phyloP scores from a whole-genome alignment of 2,797 vertebrate genomes.

The Protonibea diacanthus region DNA sequence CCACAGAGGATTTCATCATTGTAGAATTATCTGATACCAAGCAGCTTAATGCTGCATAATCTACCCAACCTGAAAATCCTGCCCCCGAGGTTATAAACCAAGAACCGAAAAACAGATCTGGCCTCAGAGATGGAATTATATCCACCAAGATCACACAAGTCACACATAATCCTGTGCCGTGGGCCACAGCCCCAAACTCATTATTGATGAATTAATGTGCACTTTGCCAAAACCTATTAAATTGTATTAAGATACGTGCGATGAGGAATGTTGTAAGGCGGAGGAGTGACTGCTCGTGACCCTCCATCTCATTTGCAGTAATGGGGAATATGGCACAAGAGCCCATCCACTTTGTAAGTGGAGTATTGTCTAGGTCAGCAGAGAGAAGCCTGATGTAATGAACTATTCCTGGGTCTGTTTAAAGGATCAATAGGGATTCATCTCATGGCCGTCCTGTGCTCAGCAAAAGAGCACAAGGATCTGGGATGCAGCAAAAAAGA shows the following conservation, averaged over 20 bases:
- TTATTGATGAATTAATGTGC: slow-evolving; percentile 56
- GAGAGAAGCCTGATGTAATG: slow-evolving; percentile 76
- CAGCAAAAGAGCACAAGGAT: slow-evolving; percentile 56
- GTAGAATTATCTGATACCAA: slow-evolving; percentile 79
- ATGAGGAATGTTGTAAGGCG: slow-evolving; percentile 12
- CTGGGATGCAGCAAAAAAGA: slow-evolving; percentile 45
- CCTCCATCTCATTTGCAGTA: slow-evolving; percentile 66
- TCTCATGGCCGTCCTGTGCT: slow-evolving; percentile 53
- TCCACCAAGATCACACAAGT: slow-evolving; percentile 59
- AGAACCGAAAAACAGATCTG: slow-evolving; percentile 49
- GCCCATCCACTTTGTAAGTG: slow-evolving; percentile 42
- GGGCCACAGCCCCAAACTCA: slow-evolving; percentile 43
- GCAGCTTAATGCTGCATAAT: slow-evolving; percentile 81
- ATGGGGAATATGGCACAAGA: slow-evolving; percentile 39
- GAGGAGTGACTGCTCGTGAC: slow-evolving; percentile 35
- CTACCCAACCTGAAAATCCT: slow-evolving; percentile 76
- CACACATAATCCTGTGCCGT: slow-evolving; percentile 43
- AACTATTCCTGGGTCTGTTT: slow-evolving; percentile 68
- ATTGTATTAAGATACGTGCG: slow-evolving; percentile 38
- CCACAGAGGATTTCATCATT: slow-evolving; percentile 74
- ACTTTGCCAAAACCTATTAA: slow-evolving; percentile 59
- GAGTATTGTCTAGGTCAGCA: slow-evolving; percentile 73
- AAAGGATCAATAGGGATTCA: slow-evolving; percentile 76
- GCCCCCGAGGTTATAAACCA: slow-evolving; percentile 67
- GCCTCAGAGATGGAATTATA: slow-evolving; percentile 64